These are phyloP conservation scores for Dromius quadrimaculatus DNA, from an alignment of 2,888 invertebrate genomes.

Conservation along the genomic window DNA sequence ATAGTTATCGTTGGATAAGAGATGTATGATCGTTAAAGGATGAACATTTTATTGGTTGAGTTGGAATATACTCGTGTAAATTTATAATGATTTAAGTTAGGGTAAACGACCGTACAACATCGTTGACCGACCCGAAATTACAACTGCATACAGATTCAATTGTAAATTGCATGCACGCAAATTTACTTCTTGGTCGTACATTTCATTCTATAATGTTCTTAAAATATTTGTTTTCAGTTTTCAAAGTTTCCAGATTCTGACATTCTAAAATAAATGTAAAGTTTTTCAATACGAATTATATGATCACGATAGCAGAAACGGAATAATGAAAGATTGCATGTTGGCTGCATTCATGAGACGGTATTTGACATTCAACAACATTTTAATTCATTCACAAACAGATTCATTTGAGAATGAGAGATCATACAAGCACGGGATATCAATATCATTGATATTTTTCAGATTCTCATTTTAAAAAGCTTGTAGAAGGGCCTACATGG, in stretches of 20 bases:
- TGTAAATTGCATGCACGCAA: slow-evolving; percentile 31
- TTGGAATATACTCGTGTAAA: neutral
- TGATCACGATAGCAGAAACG: slow-evolving; percentile 2
- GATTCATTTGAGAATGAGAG: no score
- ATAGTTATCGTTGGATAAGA: neutral
- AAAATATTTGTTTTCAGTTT: neutral
- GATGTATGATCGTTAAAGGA: neutral
- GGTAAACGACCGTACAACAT: slow-evolving; percentile 14
- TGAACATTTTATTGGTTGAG: no score
- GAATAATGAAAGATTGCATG: slow-evolving; percentile 9
- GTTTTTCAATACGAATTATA: slow-evolving; percentile 30
- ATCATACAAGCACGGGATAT: no score
- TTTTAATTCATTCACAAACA: no score
- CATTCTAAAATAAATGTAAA: slow-evolving; percentile 29
- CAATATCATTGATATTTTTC: no score
- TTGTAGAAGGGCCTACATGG: no score
- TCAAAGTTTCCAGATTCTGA: slow-evolving; percentile 19
- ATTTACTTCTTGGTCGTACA: slow-evolving; percentile 14
- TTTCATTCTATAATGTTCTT: neutral
- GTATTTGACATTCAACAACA: no score
- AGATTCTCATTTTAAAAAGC: no score
- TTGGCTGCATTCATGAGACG: no score
- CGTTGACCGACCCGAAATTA: slow-evolving; percentile 5
- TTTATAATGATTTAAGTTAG: slow-evolving; percentile 4
- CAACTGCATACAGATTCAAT: slow-evolving; percentile 20